Conservation (phyloP, 2,113 vertebrate genomes). For the Sinocyclocheilus grahami region DNA sequence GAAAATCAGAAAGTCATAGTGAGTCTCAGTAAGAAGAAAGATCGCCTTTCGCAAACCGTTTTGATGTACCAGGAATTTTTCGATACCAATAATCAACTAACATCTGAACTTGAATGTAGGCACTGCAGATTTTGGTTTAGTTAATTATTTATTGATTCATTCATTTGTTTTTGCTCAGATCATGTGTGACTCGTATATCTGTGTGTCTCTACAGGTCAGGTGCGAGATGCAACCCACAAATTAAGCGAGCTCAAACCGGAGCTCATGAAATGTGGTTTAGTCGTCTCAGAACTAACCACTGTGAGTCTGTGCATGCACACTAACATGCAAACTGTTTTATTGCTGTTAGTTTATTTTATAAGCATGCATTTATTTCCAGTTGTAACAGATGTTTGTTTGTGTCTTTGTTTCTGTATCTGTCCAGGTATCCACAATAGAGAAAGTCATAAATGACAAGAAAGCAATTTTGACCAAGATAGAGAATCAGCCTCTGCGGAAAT, state of each 20-base stretch:
- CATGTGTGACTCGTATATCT: not conserved
- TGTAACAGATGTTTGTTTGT: not conserved
- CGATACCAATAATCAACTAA: conserved; percentile 69
- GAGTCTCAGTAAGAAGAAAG: conserved; percentile 81
- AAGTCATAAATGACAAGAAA: conserved; percentile 70
- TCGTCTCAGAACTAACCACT: conserved; percentile 61
- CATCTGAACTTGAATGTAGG: conserved; percentile 76
- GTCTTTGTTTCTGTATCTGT: conserved; percentile 49
- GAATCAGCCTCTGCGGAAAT: conserved; percentile 77
- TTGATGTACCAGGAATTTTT: conserved; percentile 69
- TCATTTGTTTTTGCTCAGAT: not conserved
- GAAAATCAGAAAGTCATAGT: conserved; percentile 83
- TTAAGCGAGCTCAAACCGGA: conserved; percentile 70
- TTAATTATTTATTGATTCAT: not conserved
- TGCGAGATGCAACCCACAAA: conserved; percentile 71
- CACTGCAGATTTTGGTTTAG: conserved; percentile 53
- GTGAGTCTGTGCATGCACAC: conserved; percentile 68
- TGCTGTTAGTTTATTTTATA: not conserved
- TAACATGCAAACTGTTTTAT: not conserved
- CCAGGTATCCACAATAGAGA: conserved; percentile 76
- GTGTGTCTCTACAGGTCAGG: conserved; percentile 71
- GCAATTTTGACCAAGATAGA: conserved; percentile 69
- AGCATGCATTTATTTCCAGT: not conserved
- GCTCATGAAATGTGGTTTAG: conserved; percentile 71
- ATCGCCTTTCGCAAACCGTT: conserved; percentile 75